Evolutionary conservation across 2,113 vertebrate genomes (phyloP).

Genomic region (Gambusia holbrooki): DNA sequence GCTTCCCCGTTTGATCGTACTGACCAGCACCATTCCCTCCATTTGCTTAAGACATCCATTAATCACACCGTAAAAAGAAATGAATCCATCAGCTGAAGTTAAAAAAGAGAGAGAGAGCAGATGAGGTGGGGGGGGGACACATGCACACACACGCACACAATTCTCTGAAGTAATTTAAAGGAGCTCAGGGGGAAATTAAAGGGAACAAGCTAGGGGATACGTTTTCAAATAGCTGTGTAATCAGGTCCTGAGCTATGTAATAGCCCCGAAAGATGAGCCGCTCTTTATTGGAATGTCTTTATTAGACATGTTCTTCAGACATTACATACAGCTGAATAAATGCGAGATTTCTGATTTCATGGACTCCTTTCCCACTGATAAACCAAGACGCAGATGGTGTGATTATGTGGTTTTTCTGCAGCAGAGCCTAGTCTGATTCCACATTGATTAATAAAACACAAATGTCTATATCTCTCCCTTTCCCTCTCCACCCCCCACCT

Average conservation of each 20-base stretch:
- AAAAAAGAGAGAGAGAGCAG: slow-evolving; percentile 10
- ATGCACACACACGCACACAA: slow-evolving; percentile 35
- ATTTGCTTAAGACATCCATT: slow-evolving; percentile 63
- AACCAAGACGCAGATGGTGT: slow-evolving; percentile 37
- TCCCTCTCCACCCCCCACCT: no score
- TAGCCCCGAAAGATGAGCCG: slow-evolving; percentile 64
- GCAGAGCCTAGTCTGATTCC: slow-evolving; percentile 31
- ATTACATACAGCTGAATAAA: slow-evolving; percentile 58
- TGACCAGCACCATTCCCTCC: slow-evolving; percentile 56
- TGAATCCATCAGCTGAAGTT: slow-evolving; percentile 55
- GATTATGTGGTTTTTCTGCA: slow-evolving; percentile 38
- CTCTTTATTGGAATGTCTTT: slow-evolving; percentile 70
- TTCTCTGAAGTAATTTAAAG: slow-evolving; percentile 75
- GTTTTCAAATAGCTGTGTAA: slow-evolving; percentile 75
- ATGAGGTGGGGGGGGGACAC: slow-evolving; percentile 13
- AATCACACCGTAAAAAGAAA: slow-evolving; percentile 71
- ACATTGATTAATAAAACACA: slow-evolving; percentile 56
- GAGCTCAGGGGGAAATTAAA: slow-evolving; percentile 74
- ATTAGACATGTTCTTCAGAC: slow-evolving; percentile 69
- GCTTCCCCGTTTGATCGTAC: slow-evolving; percentile 60
- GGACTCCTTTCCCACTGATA: slow-evolving; percentile 41
- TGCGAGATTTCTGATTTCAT: slow-evolving; percentile 61
- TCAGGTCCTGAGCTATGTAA: slow-evolving; percentile 69
- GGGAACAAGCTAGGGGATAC: slow-evolving; percentile 71
- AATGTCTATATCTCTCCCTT: background rate